Conservation (phyloP, 2,888 invertebrate genomes). For the Eudasyphora cyanicolor region DNA sequence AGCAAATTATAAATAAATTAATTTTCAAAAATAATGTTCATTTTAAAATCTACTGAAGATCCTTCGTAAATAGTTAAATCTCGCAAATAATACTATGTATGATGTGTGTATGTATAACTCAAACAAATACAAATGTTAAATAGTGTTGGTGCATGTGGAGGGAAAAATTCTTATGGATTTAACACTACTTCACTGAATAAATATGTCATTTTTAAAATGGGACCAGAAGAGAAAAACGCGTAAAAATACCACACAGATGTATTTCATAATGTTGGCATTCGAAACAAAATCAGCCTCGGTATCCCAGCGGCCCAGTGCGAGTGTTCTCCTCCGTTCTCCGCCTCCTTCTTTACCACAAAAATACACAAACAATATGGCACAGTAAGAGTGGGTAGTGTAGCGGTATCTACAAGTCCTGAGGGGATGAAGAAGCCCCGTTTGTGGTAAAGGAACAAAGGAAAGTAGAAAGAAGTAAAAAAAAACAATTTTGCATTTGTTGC, state of each 20-base stretch:
- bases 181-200: background rate
- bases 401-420: background rate
- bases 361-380: background rate
- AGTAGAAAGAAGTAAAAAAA: background rate
- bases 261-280: slow-evolving; percentile 15
- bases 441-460: background rate
- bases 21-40: too few species aligned
- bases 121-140: background rate
- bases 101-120: too few species aligned
- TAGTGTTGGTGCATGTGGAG: background rate
- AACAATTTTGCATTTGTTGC: background rate
- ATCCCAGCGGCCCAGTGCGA: background rate
- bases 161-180: background rate
- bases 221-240: background rate
- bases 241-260: background rate
- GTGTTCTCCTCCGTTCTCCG: background rate
- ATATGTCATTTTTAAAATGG: background rate
- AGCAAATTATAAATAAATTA: too few species aligned
- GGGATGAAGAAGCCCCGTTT: background rate
- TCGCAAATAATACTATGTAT: background rate
- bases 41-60: background rate
- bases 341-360: too few species aligned
- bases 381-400: background rate
- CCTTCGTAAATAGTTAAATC: background rate
- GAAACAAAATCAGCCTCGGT: background rate